Evolutionary conservation across 2,797 vertebrate genomes (phyloP).

Genomic region (Ara ararauna): DNA sequence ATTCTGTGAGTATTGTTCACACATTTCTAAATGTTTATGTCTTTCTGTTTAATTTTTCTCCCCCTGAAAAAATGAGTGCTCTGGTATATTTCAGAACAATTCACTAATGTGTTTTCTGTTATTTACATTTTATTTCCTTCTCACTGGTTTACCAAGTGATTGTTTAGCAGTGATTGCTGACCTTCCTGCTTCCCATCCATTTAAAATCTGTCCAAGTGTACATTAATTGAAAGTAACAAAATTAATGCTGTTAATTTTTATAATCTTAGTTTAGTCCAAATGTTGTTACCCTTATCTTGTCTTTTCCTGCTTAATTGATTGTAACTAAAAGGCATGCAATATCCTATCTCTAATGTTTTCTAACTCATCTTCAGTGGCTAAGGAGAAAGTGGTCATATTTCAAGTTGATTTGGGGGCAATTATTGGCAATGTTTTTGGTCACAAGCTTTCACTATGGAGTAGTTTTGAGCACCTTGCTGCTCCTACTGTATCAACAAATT

Average conservation of each 20-base stretch:
- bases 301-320: conserved; percentile 22
- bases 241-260: conserved; percentile 1
- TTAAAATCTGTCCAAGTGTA: neutral
- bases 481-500: neutral
- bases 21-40: neutral
- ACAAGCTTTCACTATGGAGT: rapidly evolving
- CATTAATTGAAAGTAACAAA: neutral
- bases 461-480: neutral
- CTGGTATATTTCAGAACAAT: neutral
- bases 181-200: neutral
- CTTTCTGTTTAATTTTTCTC: neutral
- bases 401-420: neutral
- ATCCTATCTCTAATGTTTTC: neutral
- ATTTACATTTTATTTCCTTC: neutral
- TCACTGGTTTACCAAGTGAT: neutral
- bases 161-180: neutral
- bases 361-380: neutral
- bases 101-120: neutral
- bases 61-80: rapidly evolving
- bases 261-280: neutral
- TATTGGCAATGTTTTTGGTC: neutral
- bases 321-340: neutral
- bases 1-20: neutral
- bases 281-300: conserved; percentile 23
- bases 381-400: neutral